A percentile compares a stretch with the other conserved stretches of the same genome.
phyloP scores from a whole-genome alignment of 2,888 invertebrate species.

The Drosophila limbata region DNA sequence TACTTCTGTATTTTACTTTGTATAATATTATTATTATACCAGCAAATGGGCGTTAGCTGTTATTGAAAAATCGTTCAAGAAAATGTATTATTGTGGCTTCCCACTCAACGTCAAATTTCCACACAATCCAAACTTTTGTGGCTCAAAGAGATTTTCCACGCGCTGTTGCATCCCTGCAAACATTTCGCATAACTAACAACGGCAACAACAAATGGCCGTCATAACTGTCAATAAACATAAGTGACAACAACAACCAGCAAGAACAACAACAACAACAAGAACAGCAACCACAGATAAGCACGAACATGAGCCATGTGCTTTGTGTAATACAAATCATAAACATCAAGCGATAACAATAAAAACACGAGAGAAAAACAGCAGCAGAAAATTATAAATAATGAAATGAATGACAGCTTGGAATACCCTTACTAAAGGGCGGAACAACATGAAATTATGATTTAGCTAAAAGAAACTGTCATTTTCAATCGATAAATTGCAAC shows the following conservation, averaged over 20 bases:
- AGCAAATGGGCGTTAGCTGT: neutral
- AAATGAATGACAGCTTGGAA: constrained; percentile 4
- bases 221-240: constrained; percentile 50
- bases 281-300: constrained; percentile 6
- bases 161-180: constrained; percentile 22
- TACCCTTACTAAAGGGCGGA: neutral
- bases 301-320: constrained; percentile 40
- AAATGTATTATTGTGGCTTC: constrained; percentile 7
- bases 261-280: constrained; percentile 25
- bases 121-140: neutral
- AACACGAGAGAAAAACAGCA: constrained; percentile 9
- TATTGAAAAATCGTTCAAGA: neutral
- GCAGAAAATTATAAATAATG: neutral
- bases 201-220: constrained; percentile 33
- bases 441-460: neutral
- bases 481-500: neutral
- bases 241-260: constrained; percentile 32
- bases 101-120: neutral
- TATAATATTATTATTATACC: neutral
- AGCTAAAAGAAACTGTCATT: neutral
- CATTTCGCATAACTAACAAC: constrained; percentile 19
- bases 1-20: neutral
- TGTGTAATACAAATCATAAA: constrained; percentile 52
- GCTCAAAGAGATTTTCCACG: constrained; percentile 9
- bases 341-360: constrained; percentile 41